Base-by-base conservation (phyloP, 2,888 invertebrate genomes). In the Xylocampa areola region DNA sequence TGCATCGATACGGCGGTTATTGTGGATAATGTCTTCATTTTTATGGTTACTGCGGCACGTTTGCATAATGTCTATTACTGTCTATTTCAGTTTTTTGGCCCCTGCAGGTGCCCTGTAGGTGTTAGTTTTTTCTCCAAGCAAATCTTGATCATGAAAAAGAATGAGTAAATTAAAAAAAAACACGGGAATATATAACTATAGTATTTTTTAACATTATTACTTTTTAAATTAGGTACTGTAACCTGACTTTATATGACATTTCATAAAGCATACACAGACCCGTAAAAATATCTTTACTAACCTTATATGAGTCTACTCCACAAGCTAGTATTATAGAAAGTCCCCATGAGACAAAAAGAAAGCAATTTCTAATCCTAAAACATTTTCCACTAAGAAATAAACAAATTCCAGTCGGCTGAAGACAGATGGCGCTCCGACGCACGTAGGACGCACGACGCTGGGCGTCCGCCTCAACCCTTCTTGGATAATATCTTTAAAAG, bases 401-500 rank as follows among this genome's bases (percentile, higher is more conserved):
- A 90, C 87, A 91, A 87, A 90, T 89, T 89, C 87, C 85, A 84
- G 81, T 80, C 80, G 81, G 76, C 80, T 77, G 85, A 91, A 93
- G 92, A 93, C 91, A 91, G 90, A 93, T 92, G 92, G 90, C 89
- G 84, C 79, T 60, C 52, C 67, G 68, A 86, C 91, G 88, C 92
- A 91, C 91, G 92, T 89, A 90, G 87, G 88, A 90, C 89, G 84
- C 85, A 73, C 81, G 77, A 78, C 74, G 75, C 80, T 76, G n/a
- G 78, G 76, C 75, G 74, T 73, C 64, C 65, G 78, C 77, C 81
- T 86, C 91, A 92, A 92, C 92, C 93, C 92, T 92, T 92, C 89
- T 82, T 73, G 88, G 87, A 88, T 93, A 92, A 94, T 94, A 94
- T 94, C 94, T 94, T 94, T 94, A 94, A 94, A 94, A 94, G 92